Evolutionary conservation across 2,888 invertebrate genomes (phyloP).

Genomic region (Tupiocoris notatus): DNA sequence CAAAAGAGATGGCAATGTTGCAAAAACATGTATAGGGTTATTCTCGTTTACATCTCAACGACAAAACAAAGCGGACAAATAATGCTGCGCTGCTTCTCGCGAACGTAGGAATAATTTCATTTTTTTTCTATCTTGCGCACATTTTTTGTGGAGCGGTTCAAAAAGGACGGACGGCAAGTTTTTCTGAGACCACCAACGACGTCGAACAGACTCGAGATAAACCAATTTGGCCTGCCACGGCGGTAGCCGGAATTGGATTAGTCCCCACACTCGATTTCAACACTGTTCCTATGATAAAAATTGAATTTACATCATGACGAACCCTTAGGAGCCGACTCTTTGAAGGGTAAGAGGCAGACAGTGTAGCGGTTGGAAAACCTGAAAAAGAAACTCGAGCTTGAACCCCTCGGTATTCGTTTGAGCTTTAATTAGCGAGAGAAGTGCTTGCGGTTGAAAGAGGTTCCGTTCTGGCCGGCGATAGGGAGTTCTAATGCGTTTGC

Average conservation of each 20-base stretch:
- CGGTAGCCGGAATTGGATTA: neutral
- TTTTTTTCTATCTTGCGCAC: no score
- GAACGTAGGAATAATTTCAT: no score
- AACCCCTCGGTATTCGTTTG: neutral
- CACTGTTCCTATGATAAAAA: neutral
- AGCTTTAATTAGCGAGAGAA: neutral
- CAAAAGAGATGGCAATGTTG: no score
- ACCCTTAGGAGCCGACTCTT: neutral
- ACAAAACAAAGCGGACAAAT: no score
- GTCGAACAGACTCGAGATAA: neutral
- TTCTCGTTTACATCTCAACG: no score
- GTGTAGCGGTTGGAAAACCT: neutral
- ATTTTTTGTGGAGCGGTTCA: no score
- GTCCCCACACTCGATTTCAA: neutral
- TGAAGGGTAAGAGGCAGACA: neutral
- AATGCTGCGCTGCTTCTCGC: no score
- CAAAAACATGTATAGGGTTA: no score
- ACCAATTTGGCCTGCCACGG: neutral
- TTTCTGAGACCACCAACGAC: neutral
- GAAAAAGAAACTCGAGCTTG: neutral
- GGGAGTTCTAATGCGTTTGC: neutral
- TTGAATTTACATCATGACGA: neutral
- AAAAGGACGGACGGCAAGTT: neutral
- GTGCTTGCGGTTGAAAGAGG: neutral
- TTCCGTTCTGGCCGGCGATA: neutral